These are phyloP conservation scores for Schizotus pectinicornis DNA, from an alignment of 2,888 invertebrate genomes.

Conservation along the genomic window DNA sequence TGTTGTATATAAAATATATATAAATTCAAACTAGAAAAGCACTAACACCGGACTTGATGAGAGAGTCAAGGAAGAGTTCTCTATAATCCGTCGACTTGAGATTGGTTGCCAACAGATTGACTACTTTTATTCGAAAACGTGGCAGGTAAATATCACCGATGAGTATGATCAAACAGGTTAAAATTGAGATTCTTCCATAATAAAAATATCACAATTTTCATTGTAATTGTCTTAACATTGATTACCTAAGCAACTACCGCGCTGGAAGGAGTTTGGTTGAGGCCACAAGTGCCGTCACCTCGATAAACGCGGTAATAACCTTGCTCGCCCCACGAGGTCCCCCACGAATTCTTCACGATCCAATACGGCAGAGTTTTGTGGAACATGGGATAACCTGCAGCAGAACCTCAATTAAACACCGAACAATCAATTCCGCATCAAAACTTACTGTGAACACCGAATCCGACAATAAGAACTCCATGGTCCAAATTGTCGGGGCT, in stretches of 20 bases:
- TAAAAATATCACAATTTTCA: constrained; percentile 26
- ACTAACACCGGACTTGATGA: too few relatives aligned
- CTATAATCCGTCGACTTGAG: too few relatives aligned
- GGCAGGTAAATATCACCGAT: background rate
- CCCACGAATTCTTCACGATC: constrained; percentile 97
- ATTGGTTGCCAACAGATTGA: too few relatives aligned
- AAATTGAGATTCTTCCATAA: constrained; percentile 1
- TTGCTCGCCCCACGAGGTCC: constrained; percentile 87
- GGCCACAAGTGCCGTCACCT: constrained; percentile 94
- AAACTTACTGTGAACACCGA: constrained; percentile 73
- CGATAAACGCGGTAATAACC: constrained; percentile 94
- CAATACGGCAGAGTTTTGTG: constrained; percentile 85
- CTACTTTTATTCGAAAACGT: too few relatives aligned
- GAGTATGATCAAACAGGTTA: background rate
- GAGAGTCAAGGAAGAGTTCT: too few relatives aligned
- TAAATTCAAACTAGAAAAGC: too few relatives aligned
- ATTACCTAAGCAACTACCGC: constrained; percentile 64
- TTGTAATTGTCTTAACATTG: constrained; percentile 3
- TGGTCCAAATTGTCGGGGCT: constrained; percentile 81
- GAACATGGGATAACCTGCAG: constrained; percentile 79
- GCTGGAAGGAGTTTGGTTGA: constrained; percentile 90
- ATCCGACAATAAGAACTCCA: constrained; percentile 96
- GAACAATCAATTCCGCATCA: constrained; percentile 1
- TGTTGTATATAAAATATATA: too few relatives aligned
- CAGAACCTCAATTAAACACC: constrained; percentile 29